A percentile compares a stretch with the other conserved stretches of the same genome.
Evolutionary conservation across 2,888 invertebrate genomes (phyloP).

Genomic region (Zaprionus obscuricornis): DNA sequence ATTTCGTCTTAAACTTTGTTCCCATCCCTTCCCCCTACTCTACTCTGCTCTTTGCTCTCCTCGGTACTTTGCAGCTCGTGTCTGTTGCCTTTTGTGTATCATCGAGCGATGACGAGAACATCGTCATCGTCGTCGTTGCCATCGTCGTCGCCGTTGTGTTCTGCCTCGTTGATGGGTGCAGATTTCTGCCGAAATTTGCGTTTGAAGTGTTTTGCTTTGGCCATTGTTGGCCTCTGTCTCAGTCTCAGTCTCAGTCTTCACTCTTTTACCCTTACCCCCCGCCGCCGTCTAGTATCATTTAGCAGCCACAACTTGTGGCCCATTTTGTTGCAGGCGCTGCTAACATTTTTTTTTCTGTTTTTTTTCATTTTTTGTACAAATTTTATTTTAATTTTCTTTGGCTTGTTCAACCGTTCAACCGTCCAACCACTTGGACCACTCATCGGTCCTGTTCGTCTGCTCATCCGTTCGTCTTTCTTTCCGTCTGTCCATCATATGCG

Average conservation of each 20-base stretch:
- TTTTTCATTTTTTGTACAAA: slow-evolving; percentile 37
- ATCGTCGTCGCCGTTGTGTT: too few species aligned
- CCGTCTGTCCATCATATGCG: slow-evolving; percentile 80
- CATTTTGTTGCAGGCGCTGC: slow-evolving; percentile 44
- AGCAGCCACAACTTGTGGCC: slow-evolving; percentile 19
- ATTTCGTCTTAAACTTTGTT: slow-evolving; percentile 1
- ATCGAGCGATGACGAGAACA: slow-evolving; percentile 57
- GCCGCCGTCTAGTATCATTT: neutral
- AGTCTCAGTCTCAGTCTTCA: too few species aligned
- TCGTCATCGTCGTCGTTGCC: too few species aligned
- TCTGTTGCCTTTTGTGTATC: slow-evolving; percentile 47
- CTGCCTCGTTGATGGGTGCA: slow-evolving; percentile 67
- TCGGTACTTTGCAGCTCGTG: slow-evolving; percentile 33
- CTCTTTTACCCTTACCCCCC: neutral
- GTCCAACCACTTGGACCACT: slow-evolving; percentile 31
- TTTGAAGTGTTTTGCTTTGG: slow-evolving; percentile 68
- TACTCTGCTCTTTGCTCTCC: neutral
- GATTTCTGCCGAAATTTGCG: slow-evolving; percentile 80
- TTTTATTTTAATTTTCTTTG: slow-evolving; percentile 58
- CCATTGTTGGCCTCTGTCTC: slow-evolving; percentile 32
- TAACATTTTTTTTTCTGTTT: slow-evolving; percentile 5
- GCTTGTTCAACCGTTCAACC: slow-evolving; percentile 29
- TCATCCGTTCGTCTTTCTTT: slow-evolving; percentile 42
- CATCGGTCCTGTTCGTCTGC: slow-evolving; percentile 16
- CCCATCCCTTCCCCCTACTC: neutral